A percentile compares a stretch with the other conserved stretches of the same genome.
Conservation (phyloP, 2,797 vertebrate species). For the Florisuga fusca region DNA sequence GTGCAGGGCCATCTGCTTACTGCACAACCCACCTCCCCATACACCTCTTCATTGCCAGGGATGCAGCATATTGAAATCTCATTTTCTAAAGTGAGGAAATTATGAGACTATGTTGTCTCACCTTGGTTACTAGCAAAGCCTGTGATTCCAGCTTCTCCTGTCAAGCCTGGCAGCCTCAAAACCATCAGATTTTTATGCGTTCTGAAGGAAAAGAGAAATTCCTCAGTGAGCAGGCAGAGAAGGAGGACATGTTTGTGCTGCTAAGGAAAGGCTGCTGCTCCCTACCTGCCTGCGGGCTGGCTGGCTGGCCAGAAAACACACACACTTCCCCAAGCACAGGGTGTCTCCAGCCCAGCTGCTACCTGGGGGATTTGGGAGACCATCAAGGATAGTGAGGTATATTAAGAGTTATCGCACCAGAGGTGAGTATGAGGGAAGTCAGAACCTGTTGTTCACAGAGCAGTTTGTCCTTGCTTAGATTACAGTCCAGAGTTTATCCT, state of each 20-base stretch:
- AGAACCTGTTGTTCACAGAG: neutral
- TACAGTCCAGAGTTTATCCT: neutral
- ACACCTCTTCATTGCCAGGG: neutral
- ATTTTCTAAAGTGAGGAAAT: neutral
- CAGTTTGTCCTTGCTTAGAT: neutral
- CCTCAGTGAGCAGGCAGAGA: neutral
- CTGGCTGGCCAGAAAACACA: neutral
- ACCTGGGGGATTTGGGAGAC: neutral
- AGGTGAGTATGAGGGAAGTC: neutral
- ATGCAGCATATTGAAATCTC: neutral
- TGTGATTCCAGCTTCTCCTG: neutral
- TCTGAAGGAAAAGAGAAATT: neutral
- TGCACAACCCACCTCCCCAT: neutral
- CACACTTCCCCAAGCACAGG: neutral
- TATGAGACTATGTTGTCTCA: fast-evolving
- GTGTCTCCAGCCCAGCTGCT: neutral
- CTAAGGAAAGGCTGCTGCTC: neutral
- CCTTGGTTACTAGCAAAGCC: neutral
- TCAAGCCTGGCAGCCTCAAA: neutral
- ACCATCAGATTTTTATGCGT: neutral
- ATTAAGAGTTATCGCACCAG: neutral
- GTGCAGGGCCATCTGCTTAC: neutral
- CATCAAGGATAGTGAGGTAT: neutral
- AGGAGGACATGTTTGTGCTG: neutral
- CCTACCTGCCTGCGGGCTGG: neutral